Conservation (phyloP, 1,140 invertebrate genomes). For the Hesperophylax magnus region DNA sequence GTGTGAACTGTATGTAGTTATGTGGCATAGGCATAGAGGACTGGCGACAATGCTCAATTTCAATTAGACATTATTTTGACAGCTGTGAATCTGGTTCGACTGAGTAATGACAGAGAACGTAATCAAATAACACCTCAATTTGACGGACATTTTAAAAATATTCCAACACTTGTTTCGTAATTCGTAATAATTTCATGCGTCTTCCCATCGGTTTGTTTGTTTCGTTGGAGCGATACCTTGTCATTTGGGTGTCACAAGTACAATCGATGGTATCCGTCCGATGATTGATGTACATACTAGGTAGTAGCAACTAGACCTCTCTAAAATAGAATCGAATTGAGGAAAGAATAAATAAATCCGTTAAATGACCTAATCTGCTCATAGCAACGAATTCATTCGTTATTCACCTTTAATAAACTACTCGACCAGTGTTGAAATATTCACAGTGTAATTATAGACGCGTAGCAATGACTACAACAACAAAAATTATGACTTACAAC, state of each 20-base stretch:
- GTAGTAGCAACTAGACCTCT: not conserved
- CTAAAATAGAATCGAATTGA: slow-evolving; percentile 4
- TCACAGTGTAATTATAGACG: not conserved
- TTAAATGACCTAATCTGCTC: slow-evolving; percentile 2
- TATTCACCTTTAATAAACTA: not conserved
- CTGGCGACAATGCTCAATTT: slow-evolving; percentile 28
- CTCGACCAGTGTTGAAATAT: not conserved
- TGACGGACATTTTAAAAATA: slow-evolving; percentile 33
- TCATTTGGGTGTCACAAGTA: slow-evolving; percentile 33
- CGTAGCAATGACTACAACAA: not conserved
- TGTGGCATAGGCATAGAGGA: not conserved
- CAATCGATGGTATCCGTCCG: slow-evolving; percentile 8
- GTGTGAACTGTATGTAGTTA: slow-evolving; percentile 1
- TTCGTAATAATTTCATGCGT: slow-evolving; percentile 24
- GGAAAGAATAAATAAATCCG: not conserved
- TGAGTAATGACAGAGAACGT: slow-evolving; percentile 23
- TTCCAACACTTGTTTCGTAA: slow-evolving; percentile 17
- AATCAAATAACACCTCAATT: slow-evolving; percentile 38
- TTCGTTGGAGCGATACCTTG: slow-evolving; percentile 16
- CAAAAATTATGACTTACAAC: too few relatives aligned
- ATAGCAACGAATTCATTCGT: not conserved
- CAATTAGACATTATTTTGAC: slow-evolving; percentile 40
- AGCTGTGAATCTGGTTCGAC: slow-evolving; percentile 38
- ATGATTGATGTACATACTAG: slow-evolving; percentile 22
- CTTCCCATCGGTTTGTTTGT: slow-evolving; percentile 28